A percentile compares a stretch with the other conserved stretches of the same genome.
phyloP scores from a whole-genome alignment of 2,113 vertebrate genomes.

The Etheostoma cragini region DNA sequence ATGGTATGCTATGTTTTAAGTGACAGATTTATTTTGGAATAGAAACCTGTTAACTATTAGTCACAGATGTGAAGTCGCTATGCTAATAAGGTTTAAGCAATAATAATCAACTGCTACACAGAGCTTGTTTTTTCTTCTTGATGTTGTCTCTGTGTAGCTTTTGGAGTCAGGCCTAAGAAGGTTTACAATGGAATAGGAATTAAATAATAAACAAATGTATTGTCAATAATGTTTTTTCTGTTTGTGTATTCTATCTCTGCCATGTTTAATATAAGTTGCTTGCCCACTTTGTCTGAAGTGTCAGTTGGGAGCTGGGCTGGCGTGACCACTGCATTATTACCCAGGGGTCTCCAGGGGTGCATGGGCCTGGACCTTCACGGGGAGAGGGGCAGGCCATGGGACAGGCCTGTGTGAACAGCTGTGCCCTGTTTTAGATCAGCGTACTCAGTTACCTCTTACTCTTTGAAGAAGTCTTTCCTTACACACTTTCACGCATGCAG shows the following conservation, averaged over 20 bases:
- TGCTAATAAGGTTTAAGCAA: not conserved
- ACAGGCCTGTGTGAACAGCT: constrained; percentile 82
- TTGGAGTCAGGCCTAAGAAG: not conserved
- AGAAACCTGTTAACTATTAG: not conserved
- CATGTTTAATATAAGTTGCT: constrained; percentile 55
- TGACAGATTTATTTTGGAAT: constrained; percentile 19
- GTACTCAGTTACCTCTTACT: constrained; percentile 79
- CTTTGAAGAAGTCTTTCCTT: constrained; percentile 83
- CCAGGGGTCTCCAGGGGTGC: constrained; percentile 75
- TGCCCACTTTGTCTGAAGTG: constrained; percentile 60
- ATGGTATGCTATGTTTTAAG: constrained; percentile 15
- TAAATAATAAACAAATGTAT: not conserved
- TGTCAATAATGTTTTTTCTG: too few relatives aligned
- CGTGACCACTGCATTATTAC: constrained; percentile 77
- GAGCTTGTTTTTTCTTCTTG: not conserved
- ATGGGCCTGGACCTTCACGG: constrained; percentile 61
- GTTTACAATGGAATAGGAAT: constrained; percentile 4
- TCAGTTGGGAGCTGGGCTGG: constrained; percentile 61
- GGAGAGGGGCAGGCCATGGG: constrained; percentile 65
- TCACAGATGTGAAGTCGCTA: constrained; percentile 16
- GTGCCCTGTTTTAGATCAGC: constrained; percentile 82
- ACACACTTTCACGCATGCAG: constrained; percentile 80
- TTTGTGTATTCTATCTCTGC: constrained; percentile 19
- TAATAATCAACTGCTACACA: constrained; percentile 3
- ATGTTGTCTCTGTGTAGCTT: not conserved